Percentiles rank a stretch among this genome's conserved stretches.
Conservation (phyloP, 2,888 invertebrate species). For the Rhogogaster chlorosoma region DNA sequence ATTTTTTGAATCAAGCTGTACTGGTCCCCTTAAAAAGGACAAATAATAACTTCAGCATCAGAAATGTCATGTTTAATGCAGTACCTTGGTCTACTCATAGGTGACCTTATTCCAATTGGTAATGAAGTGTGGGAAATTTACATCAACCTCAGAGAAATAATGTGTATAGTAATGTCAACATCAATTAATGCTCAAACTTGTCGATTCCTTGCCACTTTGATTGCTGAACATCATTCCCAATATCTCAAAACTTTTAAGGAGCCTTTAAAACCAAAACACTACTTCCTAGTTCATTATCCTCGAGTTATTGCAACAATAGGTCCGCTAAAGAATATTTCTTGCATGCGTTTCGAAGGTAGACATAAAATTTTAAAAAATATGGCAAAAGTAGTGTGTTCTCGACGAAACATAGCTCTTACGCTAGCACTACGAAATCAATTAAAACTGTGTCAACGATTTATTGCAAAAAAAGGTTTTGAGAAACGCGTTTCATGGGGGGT, state of each 20-base stretch:
- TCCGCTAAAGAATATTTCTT: slow-evolving; percentile 12
- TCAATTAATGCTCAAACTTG: not conserved
- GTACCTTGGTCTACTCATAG: slow-evolving; percentile 29
- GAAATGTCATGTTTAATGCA: slow-evolving; percentile 42
- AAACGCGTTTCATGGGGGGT: not conserved
- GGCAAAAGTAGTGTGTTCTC: slow-evolving; percentile 6
- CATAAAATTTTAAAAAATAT: slow-evolving; percentile 5
- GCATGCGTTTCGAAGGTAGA: not conserved
- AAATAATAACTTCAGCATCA: slow-evolving; percentile 41
- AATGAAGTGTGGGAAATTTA: slow-evolving; percentile 39
- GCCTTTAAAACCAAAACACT: slow-evolving; percentile 32
- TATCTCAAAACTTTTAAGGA: slow-evolving; percentile 41
- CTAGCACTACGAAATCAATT: not conserved
- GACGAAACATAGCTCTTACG: not conserved
- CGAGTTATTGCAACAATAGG: slow-evolving; percentile 29
- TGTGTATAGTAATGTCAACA: slow-evolving; percentile 22
- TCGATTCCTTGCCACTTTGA: slow-evolving; percentile 8
- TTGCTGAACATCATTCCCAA: slow-evolving; percentile 47
- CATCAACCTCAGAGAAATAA: slow-evolving; percentile 36
- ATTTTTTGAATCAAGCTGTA: no score
- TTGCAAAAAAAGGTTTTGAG: not conserved
- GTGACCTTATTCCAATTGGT: slow-evolving; percentile 37
- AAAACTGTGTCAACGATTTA: slow-evolving; percentile 5
- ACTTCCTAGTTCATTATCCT: slow-evolving; percentile 38
- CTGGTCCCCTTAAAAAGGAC: no score